These are phyloP conservation scores for Didymodactylos carnosus DNA, from an alignment of 2,888 invertebrate genomes.

Conservation along the genomic window DNA sequence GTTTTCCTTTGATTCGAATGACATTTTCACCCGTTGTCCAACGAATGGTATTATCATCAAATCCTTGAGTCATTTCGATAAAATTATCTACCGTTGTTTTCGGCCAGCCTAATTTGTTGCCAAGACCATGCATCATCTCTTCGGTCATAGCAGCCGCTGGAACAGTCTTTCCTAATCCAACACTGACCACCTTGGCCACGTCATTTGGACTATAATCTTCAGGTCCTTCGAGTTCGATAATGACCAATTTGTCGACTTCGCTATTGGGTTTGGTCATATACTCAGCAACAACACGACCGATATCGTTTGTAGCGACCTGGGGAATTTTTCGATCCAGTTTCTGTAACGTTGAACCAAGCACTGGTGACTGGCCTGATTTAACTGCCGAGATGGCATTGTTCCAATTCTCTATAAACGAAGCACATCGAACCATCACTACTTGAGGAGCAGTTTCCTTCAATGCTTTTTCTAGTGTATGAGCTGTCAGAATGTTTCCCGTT, in stretches of 20 bases:
- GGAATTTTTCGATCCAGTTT: background rate
- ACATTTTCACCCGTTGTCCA: too few species aligned
- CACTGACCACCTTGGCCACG: background rate
- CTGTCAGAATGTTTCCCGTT: background rate
- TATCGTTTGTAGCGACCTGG: background rate
- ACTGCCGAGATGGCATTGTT: background rate
- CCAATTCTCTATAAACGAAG: background rate
- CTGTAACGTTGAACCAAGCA: background rate
- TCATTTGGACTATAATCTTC: background rate
- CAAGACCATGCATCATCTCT: too few species aligned
- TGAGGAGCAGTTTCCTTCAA: background rate
- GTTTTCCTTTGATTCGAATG: too few species aligned
- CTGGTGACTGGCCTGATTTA: background rate
- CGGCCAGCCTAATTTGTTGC: too few species aligned
- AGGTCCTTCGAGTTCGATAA: background rate
- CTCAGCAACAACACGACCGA: background rate
- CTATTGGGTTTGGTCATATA: background rate
- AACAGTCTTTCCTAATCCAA: too few species aligned
- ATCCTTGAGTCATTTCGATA: too few species aligned
- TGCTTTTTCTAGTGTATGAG: background rate
- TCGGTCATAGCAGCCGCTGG: too few species aligned
- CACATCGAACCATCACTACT: background rate
- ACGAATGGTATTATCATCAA: too few species aligned
- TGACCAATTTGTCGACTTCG: background rate
- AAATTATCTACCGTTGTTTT: too few species aligned